A percentile compares a stretch with the other conserved stretches of the same genome.
These are phyloP conservation scores for Scaptomyza tumidula DNA, from an alignment of 2,888 invertebrate species.

Conservation along the genomic window DNA sequence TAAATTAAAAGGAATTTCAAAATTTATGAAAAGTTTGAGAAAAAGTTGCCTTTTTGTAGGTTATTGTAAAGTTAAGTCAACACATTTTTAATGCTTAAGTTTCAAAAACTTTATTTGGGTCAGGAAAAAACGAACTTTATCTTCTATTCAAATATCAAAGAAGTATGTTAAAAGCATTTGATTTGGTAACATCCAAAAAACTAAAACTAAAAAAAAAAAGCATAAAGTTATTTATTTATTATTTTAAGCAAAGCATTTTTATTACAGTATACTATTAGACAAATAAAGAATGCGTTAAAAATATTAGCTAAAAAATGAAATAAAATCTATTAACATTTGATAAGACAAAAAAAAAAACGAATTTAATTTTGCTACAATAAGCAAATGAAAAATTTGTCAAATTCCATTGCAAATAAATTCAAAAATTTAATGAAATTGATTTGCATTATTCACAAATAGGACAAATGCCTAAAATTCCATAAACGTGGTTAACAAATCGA, in stretches of 20 bases:
- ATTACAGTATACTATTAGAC: neutral
- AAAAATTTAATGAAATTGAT: neutral
- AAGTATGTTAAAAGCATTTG: no score
- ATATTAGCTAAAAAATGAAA: no score
- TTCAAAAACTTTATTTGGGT: neutral
- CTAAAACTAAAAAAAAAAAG: neutral
- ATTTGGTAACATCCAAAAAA: no score
- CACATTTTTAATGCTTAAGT: neutral
- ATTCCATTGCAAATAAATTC: neutral
- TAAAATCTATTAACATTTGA: neutral
- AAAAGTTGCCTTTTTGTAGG: no score
- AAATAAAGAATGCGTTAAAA: no score
- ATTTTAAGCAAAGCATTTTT: neutral
- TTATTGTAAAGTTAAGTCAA: neutral
- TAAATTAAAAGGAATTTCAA: neutral
- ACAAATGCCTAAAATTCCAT: neutral
- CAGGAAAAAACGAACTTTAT: neutral
- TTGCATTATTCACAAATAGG: neutral
- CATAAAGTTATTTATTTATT: neutral
- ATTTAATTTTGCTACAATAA: neutral
- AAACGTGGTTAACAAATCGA: neutral
- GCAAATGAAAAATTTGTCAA: neutral
- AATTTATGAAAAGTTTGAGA: neutral
- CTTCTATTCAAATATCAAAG: no score
- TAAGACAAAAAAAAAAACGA: neutral